phyloP scores from a whole-genome alignment of 2,113 vertebrate species.

The Egretta garzetta region DNA sequence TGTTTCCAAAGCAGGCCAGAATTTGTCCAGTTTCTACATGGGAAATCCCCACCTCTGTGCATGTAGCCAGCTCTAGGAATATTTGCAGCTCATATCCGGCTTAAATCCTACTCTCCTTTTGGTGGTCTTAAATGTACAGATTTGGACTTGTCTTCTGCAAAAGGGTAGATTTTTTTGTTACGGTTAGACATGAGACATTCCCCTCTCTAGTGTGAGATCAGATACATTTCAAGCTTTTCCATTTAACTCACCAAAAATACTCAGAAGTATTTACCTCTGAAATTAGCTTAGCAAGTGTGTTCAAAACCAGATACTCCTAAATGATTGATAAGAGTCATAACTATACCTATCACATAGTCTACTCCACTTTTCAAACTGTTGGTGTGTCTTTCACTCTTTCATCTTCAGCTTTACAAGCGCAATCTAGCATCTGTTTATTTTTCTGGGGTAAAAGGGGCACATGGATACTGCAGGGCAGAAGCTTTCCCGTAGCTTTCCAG shows the following conservation, averaged over 20 bases:
- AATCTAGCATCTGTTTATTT: not conserved
- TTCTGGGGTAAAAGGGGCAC: not conserved
- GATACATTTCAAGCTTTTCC: not conserved
- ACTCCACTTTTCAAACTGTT: not conserved
- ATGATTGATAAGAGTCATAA: not conserved
- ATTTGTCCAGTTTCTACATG: not conserved
- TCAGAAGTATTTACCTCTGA: not conserved
- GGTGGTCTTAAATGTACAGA: not conserved
- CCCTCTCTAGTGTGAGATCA: not conserved
- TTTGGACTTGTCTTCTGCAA: not conserved
- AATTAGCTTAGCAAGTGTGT: not conserved
- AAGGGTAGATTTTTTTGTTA: not conserved
- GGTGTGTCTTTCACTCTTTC: not conserved
- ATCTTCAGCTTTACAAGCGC: not conserved
- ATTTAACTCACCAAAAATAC: not conserved
- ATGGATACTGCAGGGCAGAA: not conserved
- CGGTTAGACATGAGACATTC: not conserved
- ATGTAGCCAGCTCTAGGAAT: not conserved
- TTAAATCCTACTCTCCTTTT: not conserved
- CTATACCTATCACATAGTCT: not conserved
- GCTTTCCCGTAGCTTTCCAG: not conserved
- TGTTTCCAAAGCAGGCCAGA: not conserved
- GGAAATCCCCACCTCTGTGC: not conserved
- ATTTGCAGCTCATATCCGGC: not conserved
- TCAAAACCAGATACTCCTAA: not conserved